Evolutionary conservation across 2,888 invertebrate genomes (phyloP).

Genomic region (Dorcus hopei): DNA sequence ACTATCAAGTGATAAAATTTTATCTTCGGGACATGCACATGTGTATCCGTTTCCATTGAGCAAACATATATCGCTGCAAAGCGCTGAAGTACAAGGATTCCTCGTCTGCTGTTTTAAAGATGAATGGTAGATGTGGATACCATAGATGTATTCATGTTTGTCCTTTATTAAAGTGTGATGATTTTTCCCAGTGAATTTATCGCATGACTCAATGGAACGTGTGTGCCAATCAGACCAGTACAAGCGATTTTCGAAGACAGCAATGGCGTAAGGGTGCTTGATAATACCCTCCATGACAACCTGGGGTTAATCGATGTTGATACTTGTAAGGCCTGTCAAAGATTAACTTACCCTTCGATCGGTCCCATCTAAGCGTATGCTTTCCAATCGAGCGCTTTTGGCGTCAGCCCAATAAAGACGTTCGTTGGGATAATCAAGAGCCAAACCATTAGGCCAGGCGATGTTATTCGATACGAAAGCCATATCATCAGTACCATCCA

Average conservation of each 20-base stretch:
- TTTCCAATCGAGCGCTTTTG: conserved; percentile 64
- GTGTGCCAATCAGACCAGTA: conserved; percentile 90
- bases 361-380: conserved; percentile 61
- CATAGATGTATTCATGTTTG: conserved; percentile 54
- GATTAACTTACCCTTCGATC: conserved; percentile 57
- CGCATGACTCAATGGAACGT: conserved; percentile 68
- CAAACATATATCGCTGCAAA: conserved; percentile 77
- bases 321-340: not conserved
- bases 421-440: conserved; percentile 74
- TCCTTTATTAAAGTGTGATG: conserved; percentile 56
- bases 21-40: conserved; percentile 77
- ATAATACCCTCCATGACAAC: conserved; percentile 58
- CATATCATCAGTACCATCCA: conserved; percentile 74
- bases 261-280: conserved; percentile 78
- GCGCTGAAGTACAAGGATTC: conserved; percentile 62
- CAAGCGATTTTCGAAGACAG: conserved; percentile 82
- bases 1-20: conserved; percentile 55
- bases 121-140: conserved; percentile 74
- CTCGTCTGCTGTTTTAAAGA: conserved; percentile 54
- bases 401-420: conserved; percentile 90
- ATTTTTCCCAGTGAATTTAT: conserved; percentile 73
- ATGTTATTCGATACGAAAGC: conserved; percentile 63
- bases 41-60: conserved; percentile 58
- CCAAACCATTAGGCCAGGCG: conserved; percentile 81
- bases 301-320: conserved; percentile 23